Evolutionary conservation across 2,888 invertebrate species (phyloP).

Genomic region (Ichneumoninae sp.): DNA sequence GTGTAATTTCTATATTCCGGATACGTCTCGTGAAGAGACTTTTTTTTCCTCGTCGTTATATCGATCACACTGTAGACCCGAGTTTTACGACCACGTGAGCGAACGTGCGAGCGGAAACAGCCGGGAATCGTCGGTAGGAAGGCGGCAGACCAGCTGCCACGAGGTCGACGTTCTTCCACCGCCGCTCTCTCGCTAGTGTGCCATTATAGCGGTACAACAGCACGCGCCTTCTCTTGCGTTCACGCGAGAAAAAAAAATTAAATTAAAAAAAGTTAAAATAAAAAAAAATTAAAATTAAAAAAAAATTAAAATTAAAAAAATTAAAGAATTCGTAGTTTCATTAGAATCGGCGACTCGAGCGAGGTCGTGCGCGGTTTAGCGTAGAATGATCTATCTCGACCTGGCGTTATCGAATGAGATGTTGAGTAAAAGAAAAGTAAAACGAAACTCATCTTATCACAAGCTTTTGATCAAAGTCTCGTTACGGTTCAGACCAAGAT

Average conservation of each 20-base stretch:
- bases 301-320: not conserved
- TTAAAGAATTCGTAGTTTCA: not conserved
- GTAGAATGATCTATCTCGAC: not conserved
- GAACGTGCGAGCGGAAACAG: conserved; percentile 43
- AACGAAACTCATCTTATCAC: not conserved
- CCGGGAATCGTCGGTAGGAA: conserved; percentile 34
- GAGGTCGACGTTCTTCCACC: conserved; percentile 63
- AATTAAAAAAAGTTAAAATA: not conserved
- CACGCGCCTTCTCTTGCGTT: conserved; percentile 10
- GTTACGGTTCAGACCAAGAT: not conserved
- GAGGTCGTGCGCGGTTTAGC: not conserved
- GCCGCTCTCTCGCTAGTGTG: conserved; percentile 2
- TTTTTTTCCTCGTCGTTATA: conserved; percentile 4
- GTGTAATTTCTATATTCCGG: not conserved
- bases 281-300: no score
- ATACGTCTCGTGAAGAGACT: not conserved
- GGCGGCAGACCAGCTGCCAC: conserved; percentile 48
- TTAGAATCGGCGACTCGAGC: not conserved
- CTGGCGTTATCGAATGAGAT: not conserved
- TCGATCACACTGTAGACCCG: conserved; percentile 40
- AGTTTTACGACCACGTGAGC: conserved; percentile 46
- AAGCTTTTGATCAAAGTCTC: conserved; percentile 6
- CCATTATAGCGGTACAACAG: conserved; percentile 35
- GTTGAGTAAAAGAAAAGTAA: not conserved
- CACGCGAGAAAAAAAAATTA: not conserved